Evolutionary conservation across 1,140 invertebrate genomes (phyloP).

Genomic region (Drosophila biarmipes): DNA sequence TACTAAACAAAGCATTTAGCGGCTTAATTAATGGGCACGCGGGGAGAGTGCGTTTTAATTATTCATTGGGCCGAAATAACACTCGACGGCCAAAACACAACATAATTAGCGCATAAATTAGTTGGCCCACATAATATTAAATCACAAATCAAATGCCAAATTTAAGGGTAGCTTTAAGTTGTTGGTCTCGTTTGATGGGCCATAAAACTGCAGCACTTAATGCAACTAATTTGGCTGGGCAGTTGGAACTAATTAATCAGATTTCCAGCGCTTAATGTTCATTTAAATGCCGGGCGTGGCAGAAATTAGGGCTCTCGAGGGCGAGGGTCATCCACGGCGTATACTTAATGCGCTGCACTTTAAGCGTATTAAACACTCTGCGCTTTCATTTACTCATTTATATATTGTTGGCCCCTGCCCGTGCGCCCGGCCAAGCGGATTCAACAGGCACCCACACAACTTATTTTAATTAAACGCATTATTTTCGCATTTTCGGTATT

Average conservation of each 20-base stretch:
- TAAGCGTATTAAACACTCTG: constrained; percentile 50
- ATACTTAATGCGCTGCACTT: constrained; percentile 47
- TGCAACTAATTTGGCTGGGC: constrained; percentile 33
- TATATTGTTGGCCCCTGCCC: background rate
- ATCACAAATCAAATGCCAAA: constrained; percentile 48
- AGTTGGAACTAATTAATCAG: constrained; percentile 45
- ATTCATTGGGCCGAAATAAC: constrained; percentile 53
- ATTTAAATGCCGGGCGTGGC: constrained; percentile 29
- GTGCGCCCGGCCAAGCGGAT: background rate
- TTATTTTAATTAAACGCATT: constrained; percentile 63
- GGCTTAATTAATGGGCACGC: constrained; percentile 57
- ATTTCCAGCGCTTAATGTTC: constrained; percentile 30
- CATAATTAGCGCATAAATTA: constrained; percentile 72
- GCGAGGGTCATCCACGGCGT: constrained; percentile 23
- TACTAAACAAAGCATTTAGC: constrained; percentile 63
- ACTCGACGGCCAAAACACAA: constrained; percentile 50
- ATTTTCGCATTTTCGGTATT: constrained; percentile 42
- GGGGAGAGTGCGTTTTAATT: constrained; percentile 59
- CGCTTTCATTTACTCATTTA: background rate
- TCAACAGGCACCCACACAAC: constrained; percentile 45
- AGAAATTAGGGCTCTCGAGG: background rate
- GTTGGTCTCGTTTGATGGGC: background rate
- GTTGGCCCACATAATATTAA: constrained; percentile 17
- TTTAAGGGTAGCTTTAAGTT: constrained; percentile 25
- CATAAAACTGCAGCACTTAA: constrained; percentile 10